These are phyloP conservation scores for Pundamilia nyererei DNA, from an alignment of 2,113 vertebrate genomes.

Conservation along the genomic window DNA sequence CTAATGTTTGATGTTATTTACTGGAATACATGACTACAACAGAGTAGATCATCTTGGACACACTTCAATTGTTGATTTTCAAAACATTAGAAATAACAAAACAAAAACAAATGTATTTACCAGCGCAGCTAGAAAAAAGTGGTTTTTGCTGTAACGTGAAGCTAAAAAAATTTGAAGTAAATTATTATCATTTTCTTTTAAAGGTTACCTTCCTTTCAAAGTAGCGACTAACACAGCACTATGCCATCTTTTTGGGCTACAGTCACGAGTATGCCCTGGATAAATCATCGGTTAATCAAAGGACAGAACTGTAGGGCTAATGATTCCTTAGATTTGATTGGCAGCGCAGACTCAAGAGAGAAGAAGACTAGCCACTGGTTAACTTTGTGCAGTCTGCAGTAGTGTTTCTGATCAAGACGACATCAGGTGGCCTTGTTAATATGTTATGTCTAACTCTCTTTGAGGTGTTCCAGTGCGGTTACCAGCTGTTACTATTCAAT, in stretches of 20 bases:
- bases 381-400: conserved; percentile 1
- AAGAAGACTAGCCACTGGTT: conserved; percentile 38
- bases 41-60: background rate
- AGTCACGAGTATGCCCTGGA: background rate
- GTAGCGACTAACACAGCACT: background rate
- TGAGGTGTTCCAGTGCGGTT: conserved; percentile 62
- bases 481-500: conserved; percentile 49
- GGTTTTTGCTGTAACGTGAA: background rate
- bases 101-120: background rate
- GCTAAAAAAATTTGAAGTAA: background rate
- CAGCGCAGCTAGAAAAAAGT: background rate
- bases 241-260: background rate
- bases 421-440: conserved; percentile 49
- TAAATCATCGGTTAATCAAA: background rate
- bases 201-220: background rate
- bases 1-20: background rate
- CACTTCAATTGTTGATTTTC: background rate
- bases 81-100: background rate
- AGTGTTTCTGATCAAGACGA: background rate
- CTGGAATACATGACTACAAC: background rate
- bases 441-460: conserved; percentile 62
- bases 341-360: background rate
- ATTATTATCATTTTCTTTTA: background rate
- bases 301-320: background rate
- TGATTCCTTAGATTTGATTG: conserved; percentile 3